These are phyloP conservation scores for Balanococcus diminutus DNA, from an alignment of 2,888 invertebrate genomes.

Conservation along the genomic window DNA sequence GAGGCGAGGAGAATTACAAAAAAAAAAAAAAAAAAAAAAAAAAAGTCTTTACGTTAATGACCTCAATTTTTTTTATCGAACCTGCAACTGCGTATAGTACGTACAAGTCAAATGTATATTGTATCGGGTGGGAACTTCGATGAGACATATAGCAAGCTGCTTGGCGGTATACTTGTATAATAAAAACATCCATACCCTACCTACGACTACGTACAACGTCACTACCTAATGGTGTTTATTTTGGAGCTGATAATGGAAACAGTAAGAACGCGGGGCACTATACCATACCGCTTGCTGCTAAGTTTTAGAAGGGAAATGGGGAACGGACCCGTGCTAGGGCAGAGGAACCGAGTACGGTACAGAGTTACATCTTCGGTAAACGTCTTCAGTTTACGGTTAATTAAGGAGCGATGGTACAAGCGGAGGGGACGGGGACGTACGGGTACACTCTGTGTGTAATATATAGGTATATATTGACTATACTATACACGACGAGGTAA, in stretches of 20 bases:
- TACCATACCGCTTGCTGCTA: neutral
- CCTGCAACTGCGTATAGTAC: too few species aligned
- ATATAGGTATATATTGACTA: neutral
- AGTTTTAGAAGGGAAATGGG: neutral
- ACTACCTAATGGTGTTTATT: conserved; percentile 36
- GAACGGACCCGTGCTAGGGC: neutral
- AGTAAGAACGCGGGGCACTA: neutral
- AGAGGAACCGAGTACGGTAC: neutral
- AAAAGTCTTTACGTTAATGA: neutral
- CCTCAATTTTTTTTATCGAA: conserved; percentile 9
- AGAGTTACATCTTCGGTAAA: neutral
- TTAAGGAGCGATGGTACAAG: neutral
- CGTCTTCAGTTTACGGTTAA: neutral
- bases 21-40: neutral
- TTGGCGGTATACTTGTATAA: neutral
- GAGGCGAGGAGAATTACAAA: neutral
- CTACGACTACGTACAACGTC: neutral
- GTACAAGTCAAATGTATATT: too few species aligned
- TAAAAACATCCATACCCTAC: neutral
- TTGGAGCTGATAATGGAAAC: conserved; percentile 7
- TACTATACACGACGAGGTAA: neutral
- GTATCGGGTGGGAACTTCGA: neutral
- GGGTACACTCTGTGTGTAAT: neutral
- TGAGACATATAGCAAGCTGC: neutral
- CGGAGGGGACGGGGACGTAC: neutral